A percentile compares a stretch with the other conserved stretches of the same genome.
Conservation (phyloP, 2,113 vertebrate genomes). For the Lagopus leucura region DNA sequence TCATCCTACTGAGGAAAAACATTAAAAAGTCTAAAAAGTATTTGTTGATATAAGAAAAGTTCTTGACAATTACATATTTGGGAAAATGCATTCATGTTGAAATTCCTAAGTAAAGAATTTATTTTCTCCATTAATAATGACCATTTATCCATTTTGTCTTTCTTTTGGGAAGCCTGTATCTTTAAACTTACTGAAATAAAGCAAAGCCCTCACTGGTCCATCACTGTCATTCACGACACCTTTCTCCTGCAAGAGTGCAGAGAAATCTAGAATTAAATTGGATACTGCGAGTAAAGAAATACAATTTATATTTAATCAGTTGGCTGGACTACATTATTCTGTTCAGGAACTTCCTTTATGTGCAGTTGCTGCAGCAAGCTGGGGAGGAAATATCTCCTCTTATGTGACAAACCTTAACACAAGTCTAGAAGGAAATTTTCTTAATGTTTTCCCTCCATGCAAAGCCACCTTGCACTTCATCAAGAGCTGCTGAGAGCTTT, state of each 20-base stretch:
- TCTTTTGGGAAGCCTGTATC: neutral
- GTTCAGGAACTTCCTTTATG: neutral
- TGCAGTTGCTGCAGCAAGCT: neutral
- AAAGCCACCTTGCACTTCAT: neutral
- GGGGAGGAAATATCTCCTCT: neutral
- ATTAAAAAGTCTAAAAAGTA: neutral
- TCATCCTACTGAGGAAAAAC: neutral
- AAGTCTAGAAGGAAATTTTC: neutral
- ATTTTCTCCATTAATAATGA: neutral
- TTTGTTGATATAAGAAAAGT: neutral
- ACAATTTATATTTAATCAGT: neutral
- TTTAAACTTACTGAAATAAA: neutral
- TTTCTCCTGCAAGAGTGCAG: neutral
- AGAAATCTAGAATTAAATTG: neutral
- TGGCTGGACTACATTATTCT: neutral
- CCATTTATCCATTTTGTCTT: neutral
- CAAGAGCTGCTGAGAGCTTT: neutral
- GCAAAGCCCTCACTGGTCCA: neutral
- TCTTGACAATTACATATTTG: neutral
- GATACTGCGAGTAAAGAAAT: neutral
- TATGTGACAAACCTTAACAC: neutral
- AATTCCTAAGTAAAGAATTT: neutral
- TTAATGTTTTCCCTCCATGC: neutral
- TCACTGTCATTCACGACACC: neutral
- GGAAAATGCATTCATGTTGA: neutral